Percentiles rank a stretch among this genome's conserved stretches.
Evolutionary conservation across 2,888 invertebrate genomes (phyloP).

Genomic region (Arge pagana): DNA sequence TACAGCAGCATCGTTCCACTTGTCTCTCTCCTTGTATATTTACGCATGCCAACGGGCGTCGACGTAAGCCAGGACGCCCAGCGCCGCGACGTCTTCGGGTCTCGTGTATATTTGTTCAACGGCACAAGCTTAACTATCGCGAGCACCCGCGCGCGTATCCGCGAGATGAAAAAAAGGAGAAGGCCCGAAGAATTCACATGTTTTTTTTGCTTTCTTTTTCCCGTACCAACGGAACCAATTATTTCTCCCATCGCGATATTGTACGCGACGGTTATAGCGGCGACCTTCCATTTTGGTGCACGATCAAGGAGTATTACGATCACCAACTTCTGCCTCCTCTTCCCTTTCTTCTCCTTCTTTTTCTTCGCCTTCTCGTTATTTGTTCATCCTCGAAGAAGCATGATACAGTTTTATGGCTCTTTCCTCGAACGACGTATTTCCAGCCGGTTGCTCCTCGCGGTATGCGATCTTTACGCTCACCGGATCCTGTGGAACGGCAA

Average conservation of each 20-base stretch:
- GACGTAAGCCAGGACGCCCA: slow-evolving; percentile 54
- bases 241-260: neutral
- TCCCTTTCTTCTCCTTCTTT: slow-evolving; percentile 1
- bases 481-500: no score
- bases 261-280: no score
- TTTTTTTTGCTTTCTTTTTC: neutral
- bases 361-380: slow-evolving; percentile 18
- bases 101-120: slow-evolving; percentile 55
- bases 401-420: no score
- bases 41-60: slow-evolving; percentile 50
- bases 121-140: slow-evolving; percentile 41
- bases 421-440: no score
- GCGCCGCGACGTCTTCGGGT: slow-evolving; percentile 54
- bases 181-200: neutral
- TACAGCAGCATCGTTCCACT: slow-evolving; percentile 8
- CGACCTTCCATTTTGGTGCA: neutral
- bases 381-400: no score
- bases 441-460: no score
- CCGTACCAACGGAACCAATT: neutral
- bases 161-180: neutral
- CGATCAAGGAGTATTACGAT: neutral
- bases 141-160: slow-evolving; percentile 25
- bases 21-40: slow-evolving; percentile 48
- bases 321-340: slow-evolving; percentile 20
- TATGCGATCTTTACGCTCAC: no score